phyloP scores from a whole-genome alignment of 2,797 vertebrate genomes.

The Leucoraja ocellata region DNA sequence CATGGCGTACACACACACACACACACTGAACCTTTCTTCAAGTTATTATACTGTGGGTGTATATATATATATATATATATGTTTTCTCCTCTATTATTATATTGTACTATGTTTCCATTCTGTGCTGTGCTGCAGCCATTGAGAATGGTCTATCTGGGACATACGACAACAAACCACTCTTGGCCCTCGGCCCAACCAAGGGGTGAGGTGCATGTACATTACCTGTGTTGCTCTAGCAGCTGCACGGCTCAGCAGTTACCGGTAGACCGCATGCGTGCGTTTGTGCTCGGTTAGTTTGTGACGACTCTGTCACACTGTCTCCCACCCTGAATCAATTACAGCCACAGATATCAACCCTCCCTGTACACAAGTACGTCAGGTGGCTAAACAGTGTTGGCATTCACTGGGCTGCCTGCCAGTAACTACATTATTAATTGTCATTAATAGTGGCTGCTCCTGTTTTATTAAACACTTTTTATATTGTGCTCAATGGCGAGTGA shows the following conservation, averaged over 20 bases:
- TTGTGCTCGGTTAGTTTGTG: constrained; percentile 60
- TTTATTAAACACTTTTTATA: constrained; percentile 52
- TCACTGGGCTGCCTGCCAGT: constrained; percentile 57
- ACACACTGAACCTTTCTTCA: too few relatives aligned
- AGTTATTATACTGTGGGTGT: too few relatives aligned
- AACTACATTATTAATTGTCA: constrained; percentile 62
- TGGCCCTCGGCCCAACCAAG: background rate
- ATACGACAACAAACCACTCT: background rate
- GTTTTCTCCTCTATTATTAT: too few relatives aligned
- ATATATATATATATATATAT: too few relatives aligned
- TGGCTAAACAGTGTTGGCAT: constrained; percentile 57
- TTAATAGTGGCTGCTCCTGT: constrained; percentile 57
- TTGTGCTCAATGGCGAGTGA: background rate
- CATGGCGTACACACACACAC: too few relatives aligned
- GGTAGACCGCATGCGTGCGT: constrained; percentile 48
- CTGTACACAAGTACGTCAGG: constrained; percentile 62
- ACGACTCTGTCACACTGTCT: constrained; percentile 51
- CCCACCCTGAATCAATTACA: constrained; percentile 64
- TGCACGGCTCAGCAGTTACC: background rate
- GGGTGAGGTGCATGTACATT: background rate
- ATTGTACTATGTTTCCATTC: too few relatives aligned
- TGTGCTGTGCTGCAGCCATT: too few relatives aligned
- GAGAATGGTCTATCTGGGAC: background rate
- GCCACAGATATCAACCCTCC: constrained; percentile 64
- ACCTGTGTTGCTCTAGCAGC: background rate